Conservation (phyloP, 35 echinoderm and acorn worm species). For the Amphiura filiformis region DNA sequence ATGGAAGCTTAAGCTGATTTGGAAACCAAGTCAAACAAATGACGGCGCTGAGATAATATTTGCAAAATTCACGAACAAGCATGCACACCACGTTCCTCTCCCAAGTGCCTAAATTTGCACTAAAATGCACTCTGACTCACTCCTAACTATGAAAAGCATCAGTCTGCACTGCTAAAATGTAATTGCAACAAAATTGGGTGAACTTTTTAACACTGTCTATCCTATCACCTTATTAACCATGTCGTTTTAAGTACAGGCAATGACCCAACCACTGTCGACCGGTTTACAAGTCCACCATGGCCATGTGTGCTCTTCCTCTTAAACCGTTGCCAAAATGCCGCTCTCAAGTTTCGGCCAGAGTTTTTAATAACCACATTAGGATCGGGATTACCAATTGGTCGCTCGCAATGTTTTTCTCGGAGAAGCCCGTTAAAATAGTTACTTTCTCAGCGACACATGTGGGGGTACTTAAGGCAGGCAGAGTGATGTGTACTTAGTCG, state of each 20-base stretch:
- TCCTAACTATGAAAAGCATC: neutral
- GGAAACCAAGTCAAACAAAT: no score
- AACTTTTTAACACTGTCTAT: neutral
- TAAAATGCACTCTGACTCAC: conserved; percentile 7
- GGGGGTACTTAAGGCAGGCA: neutral
- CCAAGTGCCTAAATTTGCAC: neutral
- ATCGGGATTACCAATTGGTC: neutral
- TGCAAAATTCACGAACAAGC: neutral
- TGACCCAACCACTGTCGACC: neutral
- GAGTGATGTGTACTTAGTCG: neutral
- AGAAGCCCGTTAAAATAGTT: neutral
- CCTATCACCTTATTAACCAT: neutral
- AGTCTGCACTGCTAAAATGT: neutral
- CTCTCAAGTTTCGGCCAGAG: neutral
- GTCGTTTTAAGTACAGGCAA: neutral
- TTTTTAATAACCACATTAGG: neutral
- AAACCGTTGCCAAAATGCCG: neutral
- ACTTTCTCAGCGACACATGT: neutral
- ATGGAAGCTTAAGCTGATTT: no score
- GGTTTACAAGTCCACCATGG: neutral
- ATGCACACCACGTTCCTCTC: neutral
- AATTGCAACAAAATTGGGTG: neutral
- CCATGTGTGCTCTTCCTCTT: neutral
- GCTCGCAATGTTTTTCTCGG: neutral
- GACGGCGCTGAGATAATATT: neutral